Conservation (phyloP, 2,113 vertebrate species). For the Macroglossus sobrinus region DNA sequence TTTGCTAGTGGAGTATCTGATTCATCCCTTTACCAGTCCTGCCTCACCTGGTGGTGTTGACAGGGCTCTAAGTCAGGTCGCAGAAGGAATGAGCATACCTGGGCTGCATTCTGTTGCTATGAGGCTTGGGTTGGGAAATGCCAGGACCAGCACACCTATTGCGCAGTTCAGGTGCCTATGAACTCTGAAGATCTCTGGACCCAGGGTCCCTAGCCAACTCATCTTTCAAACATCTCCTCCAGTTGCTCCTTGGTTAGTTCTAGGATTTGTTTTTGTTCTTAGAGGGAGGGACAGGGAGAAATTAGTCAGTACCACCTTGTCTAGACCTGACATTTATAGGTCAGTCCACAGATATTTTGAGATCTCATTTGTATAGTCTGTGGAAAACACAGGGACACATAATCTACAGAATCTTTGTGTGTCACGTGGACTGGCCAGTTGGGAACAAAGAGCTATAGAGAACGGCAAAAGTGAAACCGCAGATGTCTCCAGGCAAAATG, state of each 20-base stretch:
- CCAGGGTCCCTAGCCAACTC: neutral
- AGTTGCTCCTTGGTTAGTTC: neutral
- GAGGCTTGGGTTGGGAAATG: neutral
- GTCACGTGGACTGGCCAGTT: neutral
- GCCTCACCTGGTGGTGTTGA: neutral
- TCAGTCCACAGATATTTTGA: neutral
- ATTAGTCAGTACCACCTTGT: neutral
- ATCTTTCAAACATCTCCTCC: neutral
- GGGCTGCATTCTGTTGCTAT: neutral
- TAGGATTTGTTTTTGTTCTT: neutral
- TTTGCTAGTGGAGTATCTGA: neutral
- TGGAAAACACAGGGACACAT: neutral
- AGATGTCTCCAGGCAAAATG: slow-evolving; percentile 2
- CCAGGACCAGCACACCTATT: neutral
- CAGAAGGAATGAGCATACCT: neutral
- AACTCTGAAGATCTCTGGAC: neutral
- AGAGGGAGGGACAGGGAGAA: neutral
- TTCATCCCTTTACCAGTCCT: neutral
- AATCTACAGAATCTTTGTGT: neutral
- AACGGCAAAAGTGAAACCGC: slow-evolving; percentile 20
- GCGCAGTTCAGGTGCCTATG: neutral
- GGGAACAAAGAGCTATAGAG: slow-evolving; percentile 27
- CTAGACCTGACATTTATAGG: neutral
- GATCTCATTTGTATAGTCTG: neutral
- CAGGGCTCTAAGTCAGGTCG: neutral